These are phyloP conservation scores for Oscheius myriophilus DNA, from an alignment of 2,888 invertebrate genomes.

Conservation along the genomic window DNA sequence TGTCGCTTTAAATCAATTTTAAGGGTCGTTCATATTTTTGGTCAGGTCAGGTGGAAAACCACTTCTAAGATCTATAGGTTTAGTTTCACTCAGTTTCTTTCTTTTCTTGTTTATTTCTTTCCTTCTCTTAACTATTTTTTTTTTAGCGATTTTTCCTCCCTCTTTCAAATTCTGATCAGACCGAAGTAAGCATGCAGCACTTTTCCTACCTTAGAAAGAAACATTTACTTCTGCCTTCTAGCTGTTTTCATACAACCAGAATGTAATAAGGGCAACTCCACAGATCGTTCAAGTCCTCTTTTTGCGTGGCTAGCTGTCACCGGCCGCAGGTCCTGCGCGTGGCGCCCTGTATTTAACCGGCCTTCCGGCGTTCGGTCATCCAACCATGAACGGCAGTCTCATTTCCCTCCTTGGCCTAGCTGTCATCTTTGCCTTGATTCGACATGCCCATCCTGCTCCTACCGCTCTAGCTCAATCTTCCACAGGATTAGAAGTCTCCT, in stretches of 20 bases:
- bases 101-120: no score
- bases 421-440: conserved; percentile 5
- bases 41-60: no score
- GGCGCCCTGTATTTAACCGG: neutral
- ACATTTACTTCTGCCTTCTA: no score
- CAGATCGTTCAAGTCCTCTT: neutral
- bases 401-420: conserved; percentile 17
- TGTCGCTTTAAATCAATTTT: no score
- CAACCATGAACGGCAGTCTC: conserved; percentile 16
- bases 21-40: no score
- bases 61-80: no score
- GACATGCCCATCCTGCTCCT: conserved; percentile 13
- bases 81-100: no score
- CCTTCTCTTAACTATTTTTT: no score
- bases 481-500: neutral
- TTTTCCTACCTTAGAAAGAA: no score
- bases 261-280: neutral
- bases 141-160: no score
- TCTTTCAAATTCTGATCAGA: no score
- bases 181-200: no score
- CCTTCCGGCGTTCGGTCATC: neutral
- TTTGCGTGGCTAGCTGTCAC: conserved; percentile 13
- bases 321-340: conserved; percentile 17
- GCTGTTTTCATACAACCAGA: neutral
- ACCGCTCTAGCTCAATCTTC: neutral